Percentiles rank a stretch among this genome's conserved stretches.
Evolutionary conservation across 2,888 invertebrate species (phyloP).

Genomic region (Muscina levida): DNA sequence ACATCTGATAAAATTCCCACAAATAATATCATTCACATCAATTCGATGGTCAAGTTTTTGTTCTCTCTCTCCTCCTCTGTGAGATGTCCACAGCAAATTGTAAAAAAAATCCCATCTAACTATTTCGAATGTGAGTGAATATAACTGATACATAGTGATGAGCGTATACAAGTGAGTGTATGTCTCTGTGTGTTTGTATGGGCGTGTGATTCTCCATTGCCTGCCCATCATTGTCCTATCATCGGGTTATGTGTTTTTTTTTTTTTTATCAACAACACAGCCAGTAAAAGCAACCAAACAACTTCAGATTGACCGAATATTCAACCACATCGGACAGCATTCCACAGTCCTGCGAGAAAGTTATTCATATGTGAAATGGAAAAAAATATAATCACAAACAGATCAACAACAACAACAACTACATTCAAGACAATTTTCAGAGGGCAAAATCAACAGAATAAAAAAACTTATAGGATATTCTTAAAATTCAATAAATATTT

Average conservation of each 20-base stretch:
- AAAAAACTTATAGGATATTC: conserved; percentile 68
- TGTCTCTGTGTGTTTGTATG: conserved; percentile 23
- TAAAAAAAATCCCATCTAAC: conserved; percentile 45
- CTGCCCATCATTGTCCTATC: conserved; percentile 32
- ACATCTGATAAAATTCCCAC: conserved; percentile 60
- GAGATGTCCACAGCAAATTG: conserved; percentile 18
- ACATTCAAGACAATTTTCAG: conserved; percentile 29
- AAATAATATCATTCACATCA: conserved; percentile 57
- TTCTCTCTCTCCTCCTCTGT: conserved; percentile 19
- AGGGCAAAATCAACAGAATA: conserved; percentile 24
- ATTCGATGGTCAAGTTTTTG: conserved; percentile 49
- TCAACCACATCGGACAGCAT: conserved; percentile 23
- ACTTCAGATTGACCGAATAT: conserved; percentile 44
- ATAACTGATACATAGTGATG: background rate
- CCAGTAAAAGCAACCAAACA: conserved; percentile 23
- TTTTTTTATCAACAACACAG: conserved; percentile 1
- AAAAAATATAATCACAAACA: conserved; percentile 71
- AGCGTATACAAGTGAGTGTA: background rate
- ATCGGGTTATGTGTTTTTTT: conserved; percentile 23
- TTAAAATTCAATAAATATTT: conserved; percentile 78
- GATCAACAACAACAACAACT: conserved; percentile 55
- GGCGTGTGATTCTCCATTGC: conserved; percentile 10
- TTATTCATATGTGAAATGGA: conserved; percentile 78
- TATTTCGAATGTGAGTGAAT: conserved; percentile 46
- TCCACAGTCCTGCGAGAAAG: conserved; percentile 67